Conservation (phyloP, 2,888 invertebrate genomes). For the Mesochorus sp. region DNA sequence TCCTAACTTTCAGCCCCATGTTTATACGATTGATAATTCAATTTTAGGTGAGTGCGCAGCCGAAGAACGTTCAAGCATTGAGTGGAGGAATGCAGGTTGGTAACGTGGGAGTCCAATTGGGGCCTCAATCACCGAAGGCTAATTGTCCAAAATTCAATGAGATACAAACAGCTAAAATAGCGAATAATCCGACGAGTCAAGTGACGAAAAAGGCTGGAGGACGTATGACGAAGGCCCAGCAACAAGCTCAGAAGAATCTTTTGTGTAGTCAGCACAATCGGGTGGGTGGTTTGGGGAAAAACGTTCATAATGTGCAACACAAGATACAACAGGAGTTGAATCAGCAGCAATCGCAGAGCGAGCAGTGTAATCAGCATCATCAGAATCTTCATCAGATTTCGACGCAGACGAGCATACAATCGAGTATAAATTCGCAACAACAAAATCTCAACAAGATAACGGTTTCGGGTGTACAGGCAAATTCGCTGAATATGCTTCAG, state of each 20-base stretch:
- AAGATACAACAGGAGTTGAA: constrained; percentile 68
- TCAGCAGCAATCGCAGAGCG: constrained; percentile 54
- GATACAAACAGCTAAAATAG: constrained; percentile 42
- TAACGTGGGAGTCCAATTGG: constrained; percentile 60
- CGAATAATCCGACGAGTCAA: constrained; percentile 46
- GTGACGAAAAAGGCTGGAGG: constrained; percentile 49
- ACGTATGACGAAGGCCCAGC: constrained; percentile 57
- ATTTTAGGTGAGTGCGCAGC: constrained; percentile 42
- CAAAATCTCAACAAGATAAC: constrained; percentile 76
- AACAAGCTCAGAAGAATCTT: constrained; percentile 62
- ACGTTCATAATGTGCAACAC: constrained; percentile 70
- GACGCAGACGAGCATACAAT: constrained; percentile 76
- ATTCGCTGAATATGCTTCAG: constrained; percentile 72
- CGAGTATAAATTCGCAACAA: constrained; percentile 77
- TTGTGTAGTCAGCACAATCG: constrained; percentile 70
- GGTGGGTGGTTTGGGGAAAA: constrained; percentile 73
- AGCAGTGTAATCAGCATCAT: constrained; percentile 75
- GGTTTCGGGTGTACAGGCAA: constrained; percentile 68
- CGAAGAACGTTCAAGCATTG: constrained; percentile 58
- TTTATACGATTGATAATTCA: background rate
- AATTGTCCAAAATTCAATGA: constrained; percentile 62
- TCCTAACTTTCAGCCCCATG: too few species aligned
- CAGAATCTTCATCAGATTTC: constrained; percentile 77
- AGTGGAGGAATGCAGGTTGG: constrained; percentile 62
- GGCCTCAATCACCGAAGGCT: constrained; percentile 54